Evolutionary conservation across 1,140 invertebrate species (phyloP), one percentile per base, ranked within the genome.

Genomic region (Apocrypta bakeri): DNA sequence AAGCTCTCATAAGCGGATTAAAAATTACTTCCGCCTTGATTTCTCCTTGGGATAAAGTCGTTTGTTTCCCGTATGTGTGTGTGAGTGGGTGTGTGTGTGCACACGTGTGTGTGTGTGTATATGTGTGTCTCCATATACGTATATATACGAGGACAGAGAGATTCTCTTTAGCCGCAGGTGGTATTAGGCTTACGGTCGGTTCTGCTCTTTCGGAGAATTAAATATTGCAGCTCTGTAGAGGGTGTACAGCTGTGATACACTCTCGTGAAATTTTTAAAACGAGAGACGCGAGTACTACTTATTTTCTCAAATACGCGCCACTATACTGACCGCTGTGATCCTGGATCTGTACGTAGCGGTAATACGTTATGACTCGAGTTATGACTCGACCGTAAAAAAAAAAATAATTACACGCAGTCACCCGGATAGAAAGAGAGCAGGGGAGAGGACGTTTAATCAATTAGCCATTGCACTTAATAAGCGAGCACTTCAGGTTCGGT

Each of bases 1-100:
- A 48, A 48, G 42, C 63, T 9, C n/a, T 27, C 40, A 24, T 37
- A 31, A 66, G 66, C 27, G 37, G 77, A 64, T 79, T 79, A 69
- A 79, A 69, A 79, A 79, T 79, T 69, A 71, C 66, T 79, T 79
- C 77, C 77, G 66, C 31, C 40, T 69, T 69, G 76, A 27, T 78
- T 78, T 68, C 14, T 11, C 64, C 37, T 6, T 2, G 25, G 33
- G 27, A n/a, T 27, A 29, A 0, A n/a, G 1, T n/a, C n/a, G n/a
- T n/a, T n/a, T n/a, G n/a, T n/a, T n/a, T n/a, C n/a, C n/a, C n/a
- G n/a, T n/a, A n/a, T n/a, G n/a, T n/a, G n/a, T n/a, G n/a, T n/a
- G n/a, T n/a, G n/a, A n/a, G n/a, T n/a, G n/a, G n/a, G n/a, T n/a
- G n/a, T n/a, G n/a, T n/a, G n/a, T n/a, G 31, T 7, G 12, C 42